These are phyloP conservation scores for Dallia pectoralis DNA, from an alignment of 2,797 vertebrate genomes.

Conservation along the genomic window DNA sequence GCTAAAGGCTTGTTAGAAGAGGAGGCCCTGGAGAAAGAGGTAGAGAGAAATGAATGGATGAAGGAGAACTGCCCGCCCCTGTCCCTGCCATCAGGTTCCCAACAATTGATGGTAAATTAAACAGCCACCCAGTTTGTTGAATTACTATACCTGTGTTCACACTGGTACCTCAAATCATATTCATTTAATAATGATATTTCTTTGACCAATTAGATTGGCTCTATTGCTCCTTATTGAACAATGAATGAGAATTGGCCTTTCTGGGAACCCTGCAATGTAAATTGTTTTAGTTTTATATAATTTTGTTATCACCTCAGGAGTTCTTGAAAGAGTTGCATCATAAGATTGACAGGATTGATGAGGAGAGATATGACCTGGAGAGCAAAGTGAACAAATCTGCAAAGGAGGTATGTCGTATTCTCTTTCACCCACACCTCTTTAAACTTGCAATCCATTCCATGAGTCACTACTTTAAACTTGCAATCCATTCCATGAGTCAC, in stretches of 20 bases:
- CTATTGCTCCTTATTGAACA: not conserved
- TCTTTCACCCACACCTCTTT: not conserved
- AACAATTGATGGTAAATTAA: constrained; percentile 83
- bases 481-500: no score
- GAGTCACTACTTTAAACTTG: not conserved
- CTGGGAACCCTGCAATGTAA: not conserved
- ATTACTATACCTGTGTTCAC: not conserved
- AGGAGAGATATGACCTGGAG: constrained; percentile 92
- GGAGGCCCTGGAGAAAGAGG: constrained; percentile 76
- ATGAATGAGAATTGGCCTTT: no score
- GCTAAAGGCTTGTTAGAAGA: constrained; percentile 85
- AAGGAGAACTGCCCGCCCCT: constrained; percentile 80
- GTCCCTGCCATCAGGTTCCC: constrained; percentile 77
- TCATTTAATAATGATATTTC: no score
- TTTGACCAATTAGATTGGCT: not conserved
- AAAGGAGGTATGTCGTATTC: constrained; percentile 81
- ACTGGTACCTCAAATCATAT: not conserved
- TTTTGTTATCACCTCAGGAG: constrained; percentile 71
- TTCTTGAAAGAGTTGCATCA: constrained; percentile 85
- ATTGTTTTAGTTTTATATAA: not conserved
- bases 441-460: not conserved
- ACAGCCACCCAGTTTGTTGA: not conserved
- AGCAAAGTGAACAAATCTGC: constrained; percentile 81
- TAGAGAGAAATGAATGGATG: constrained; percentile 82
- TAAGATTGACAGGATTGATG: constrained; percentile 86